These are phyloP conservation scores for Lasioglossum villosulum DNA, from an alignment of 2,888 invertebrate species.

Conservation along the genomic window DNA sequence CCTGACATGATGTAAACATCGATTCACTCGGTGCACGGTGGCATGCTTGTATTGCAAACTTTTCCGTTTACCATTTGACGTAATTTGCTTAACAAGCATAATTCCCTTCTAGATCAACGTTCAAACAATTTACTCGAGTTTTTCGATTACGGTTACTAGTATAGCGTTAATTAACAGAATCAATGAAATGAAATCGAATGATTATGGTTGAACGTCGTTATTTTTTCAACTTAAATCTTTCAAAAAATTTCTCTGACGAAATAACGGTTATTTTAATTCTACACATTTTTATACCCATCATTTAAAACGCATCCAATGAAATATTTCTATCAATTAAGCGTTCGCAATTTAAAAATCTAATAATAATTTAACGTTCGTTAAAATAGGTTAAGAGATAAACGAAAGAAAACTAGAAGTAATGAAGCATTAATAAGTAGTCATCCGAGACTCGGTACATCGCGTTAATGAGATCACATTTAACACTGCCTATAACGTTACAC, in stretches of 20 bases:
- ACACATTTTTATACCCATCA: neutral
- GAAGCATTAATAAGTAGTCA: conserved; percentile 8
- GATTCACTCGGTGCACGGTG: conserved; percentile 27
- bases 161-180: neutral
- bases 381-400: neutral
- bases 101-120: conserved; percentile 17
- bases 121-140: neutral
- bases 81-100: conserved; percentile 38
- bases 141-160: conserved; percentile 4
- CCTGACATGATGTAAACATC: conserved; percentile 53
- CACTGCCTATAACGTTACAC: conserved; percentile 17
- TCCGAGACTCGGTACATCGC: neutral
- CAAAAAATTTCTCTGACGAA: neutral
- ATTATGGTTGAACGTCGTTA: neutral
- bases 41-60: conserved; percentile 4
- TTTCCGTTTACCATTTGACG: conserved; percentile 29
- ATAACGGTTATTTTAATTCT: neutral
- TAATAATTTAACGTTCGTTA: neutral
- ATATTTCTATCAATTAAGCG: neutral
- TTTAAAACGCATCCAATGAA: neutral
- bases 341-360: neutral
- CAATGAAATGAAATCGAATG: neutral
- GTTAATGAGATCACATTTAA: conserved; percentile 13
- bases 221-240: neutral
- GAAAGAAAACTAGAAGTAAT: neutral